Conservation (phyloP, 2,113 vertebrate genomes). For the Acanthochromis polyacanthus region DNA sequence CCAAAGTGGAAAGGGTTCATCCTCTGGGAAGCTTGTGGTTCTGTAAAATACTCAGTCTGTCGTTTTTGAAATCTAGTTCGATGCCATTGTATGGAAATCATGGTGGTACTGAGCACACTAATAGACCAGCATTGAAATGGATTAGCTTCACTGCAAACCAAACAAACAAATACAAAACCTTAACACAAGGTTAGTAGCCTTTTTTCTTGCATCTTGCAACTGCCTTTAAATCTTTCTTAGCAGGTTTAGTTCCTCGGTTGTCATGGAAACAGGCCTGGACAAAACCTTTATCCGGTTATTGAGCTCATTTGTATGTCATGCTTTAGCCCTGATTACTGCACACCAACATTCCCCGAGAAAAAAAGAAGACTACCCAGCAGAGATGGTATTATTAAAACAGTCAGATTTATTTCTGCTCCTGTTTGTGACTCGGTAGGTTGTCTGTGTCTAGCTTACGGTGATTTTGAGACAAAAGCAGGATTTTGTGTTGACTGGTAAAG, state of each 20-base stretch:
- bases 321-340: slow-evolving; percentile 9
- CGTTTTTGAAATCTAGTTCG: too few relatives aligned
- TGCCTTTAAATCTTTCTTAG: not conserved
- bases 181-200: too few relatives aligned
- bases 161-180: too few relatives aligned
- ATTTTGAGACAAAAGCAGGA: slow-evolving; percentile 1
- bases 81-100: too few relatives aligned
- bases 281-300: slow-evolving; percentile 3
- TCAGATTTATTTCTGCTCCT: not conserved
- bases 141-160: too few relatives aligned
- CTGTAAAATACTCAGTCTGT: too few relatives aligned
- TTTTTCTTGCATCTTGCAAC: not conserved
- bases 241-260: slow-evolving; percentile 5
- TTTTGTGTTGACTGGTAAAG: not conserved
- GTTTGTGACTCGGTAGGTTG: not conserved
- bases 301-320: slow-evolving; percentile 16
- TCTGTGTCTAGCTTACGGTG: not conserved
- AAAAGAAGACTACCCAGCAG: slow-evolving; percentile 11
- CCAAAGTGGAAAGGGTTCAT: not conserved
- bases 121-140: too few relatives aligned
- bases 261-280: slow-evolving; percentile 31
- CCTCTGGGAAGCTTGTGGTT: too few relatives aligned
- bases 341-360: slow-evolving; percentile 3
- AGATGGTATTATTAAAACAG: slow-evolving; percentile 1
- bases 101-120: too few relatives aligned